Base-by-base conservation (phyloP, 2,888 invertebrate species). In the Allolobophora icterica region DNA sequence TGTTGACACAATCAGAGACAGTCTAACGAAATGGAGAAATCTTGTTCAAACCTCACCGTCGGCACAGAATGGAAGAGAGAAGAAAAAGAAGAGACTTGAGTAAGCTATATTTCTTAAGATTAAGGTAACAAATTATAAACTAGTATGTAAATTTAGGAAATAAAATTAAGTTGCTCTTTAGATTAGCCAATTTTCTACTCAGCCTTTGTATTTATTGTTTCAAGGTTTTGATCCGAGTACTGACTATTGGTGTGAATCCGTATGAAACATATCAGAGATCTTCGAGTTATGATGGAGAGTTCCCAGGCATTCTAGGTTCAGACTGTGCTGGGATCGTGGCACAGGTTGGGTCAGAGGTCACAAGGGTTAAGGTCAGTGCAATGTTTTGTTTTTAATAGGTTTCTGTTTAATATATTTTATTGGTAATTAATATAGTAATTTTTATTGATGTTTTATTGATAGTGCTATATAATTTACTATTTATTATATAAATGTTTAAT, bases 251-350 rank as follows among this genome's bases (percentile, higher is more conserved):
- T n/a, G 95, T 96, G 2, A 96, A 96, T 93, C 96, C 96, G 11
- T 96, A 96, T 6, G 96, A 96, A 92, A 96, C 96, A 0, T 96
- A 96, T 93, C 96, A 96, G 89, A 94, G 96, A 71, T 93, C 95
- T 71, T 96, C 96, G 33, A 94, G 94, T 0, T 96, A 96, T 92
- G 35, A 30, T 0, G 96, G 96, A 4, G 91, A 94, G 15, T 94
- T 96, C 83, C 96, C 96, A 0, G 96, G 96, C 93, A 95, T 95
- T 30, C 96, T 96, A 11, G 96, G 96, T 4, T 94, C 94, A 90
- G 96, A 96, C 94, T 96, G 95, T 33, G 95, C 96, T 52, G 96
- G 96, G 6, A 93, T 96, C 24, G 95, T 96, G 13, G 95, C 95
- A 91, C 94, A 94, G 90, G 94, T 96, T 90, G 96, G 96, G 15